Evolutionary conservation across 23 tunicate species (phyloP), one percentile per base, ranked within the genome.

Genomic region (Clavelina lepadiformis): DNA sequence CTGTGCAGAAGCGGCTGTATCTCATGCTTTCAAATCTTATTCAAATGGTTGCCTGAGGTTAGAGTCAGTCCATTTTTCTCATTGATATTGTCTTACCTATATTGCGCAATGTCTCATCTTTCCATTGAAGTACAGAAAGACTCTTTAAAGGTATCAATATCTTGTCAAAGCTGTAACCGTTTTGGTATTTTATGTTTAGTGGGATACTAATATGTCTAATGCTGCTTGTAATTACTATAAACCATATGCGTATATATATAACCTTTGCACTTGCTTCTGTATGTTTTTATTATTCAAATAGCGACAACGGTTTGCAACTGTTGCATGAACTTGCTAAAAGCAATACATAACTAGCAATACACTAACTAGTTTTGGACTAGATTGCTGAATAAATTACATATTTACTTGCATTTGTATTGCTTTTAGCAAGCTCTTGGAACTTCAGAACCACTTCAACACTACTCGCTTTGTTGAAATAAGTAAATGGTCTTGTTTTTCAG

Each of bases 101-200:
- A 61, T 66, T 86, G 95, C 65, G 95, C 95, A 13, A 86, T 86
- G 80, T 62, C 84, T 4, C 95, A 86, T 65, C 54, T 77, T 28
- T 56, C 76, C 21, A 63, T 58, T 34, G 67, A 78, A 19, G 79
- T 86, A 13, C 84, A 86, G 50, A 77, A 37, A 55, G 80, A 78
- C 49, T 86, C 95, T 23, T 56, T 86, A 28, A 75, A 86, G 85
- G 95, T 86, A 63, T 3, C 68, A 41, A 18, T n/a, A 34, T 31
- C 49, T 8, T 26, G 8, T 54, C 15, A 15, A n/a, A 0, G 15
- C 11, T 11, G 13, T 41, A 41, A 41, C 49, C 15, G 15, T 41
- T 41, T 41, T 11, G 11, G 11, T 11, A 11, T 15, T 41, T 11
- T n/a, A 22, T 54, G 18, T 55, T 0, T 24, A 0, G 22, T 55